These are phyloP conservation scores for Agriopis marginaria DNA, from an alignment of 2,888 invertebrate genomes.

Conservation along the genomic window DNA sequence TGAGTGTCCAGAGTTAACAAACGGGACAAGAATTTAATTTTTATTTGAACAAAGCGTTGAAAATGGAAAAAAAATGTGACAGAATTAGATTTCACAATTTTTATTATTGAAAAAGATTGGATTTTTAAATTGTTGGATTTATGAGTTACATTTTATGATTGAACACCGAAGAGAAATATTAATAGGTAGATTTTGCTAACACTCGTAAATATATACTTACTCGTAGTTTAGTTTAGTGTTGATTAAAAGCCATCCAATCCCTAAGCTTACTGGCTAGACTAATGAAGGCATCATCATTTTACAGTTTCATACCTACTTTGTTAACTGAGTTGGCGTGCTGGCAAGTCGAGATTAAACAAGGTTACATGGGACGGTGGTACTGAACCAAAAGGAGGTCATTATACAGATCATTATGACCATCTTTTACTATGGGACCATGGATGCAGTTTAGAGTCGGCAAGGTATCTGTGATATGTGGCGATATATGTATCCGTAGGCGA, in stretches of 20 bases:
- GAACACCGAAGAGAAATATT: neutral
- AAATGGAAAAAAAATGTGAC: neutral
- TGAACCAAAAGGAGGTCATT: too few relatives aligned
- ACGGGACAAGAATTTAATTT: neutral
- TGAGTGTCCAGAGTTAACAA: neutral
- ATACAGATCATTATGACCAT: too few relatives aligned
- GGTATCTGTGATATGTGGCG: too few relatives aligned
- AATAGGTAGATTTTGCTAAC: slow-evolving; percentile 12
- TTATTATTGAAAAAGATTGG: neutral
- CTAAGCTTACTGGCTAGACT: slow-evolving; percentile 10
- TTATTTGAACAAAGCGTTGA: neutral
- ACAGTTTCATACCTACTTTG: slow-evolving; percentile 19
- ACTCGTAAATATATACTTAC: slow-evolving; percentile 3
- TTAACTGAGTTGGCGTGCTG: slow-evolving; percentile 4
- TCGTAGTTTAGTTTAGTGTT: neutral
- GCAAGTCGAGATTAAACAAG: neutral
- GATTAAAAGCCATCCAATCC: slow-evolving; percentile 21
- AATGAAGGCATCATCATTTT: slow-evolving; percentile 25
- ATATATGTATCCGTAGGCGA: too few relatives aligned
- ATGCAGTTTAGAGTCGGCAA: too few relatives aligned
- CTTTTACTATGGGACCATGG: too few relatives aligned
- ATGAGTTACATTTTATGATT: neutral
- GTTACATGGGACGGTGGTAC: too few relatives aligned
- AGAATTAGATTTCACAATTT: neutral
- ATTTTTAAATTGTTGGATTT: neutral